Evolutionary conservation across 2,113 vertebrate genomes (phyloP), one percentile per base, ranked within the genome.

Genomic region (Hemiprocne comata): DNA sequence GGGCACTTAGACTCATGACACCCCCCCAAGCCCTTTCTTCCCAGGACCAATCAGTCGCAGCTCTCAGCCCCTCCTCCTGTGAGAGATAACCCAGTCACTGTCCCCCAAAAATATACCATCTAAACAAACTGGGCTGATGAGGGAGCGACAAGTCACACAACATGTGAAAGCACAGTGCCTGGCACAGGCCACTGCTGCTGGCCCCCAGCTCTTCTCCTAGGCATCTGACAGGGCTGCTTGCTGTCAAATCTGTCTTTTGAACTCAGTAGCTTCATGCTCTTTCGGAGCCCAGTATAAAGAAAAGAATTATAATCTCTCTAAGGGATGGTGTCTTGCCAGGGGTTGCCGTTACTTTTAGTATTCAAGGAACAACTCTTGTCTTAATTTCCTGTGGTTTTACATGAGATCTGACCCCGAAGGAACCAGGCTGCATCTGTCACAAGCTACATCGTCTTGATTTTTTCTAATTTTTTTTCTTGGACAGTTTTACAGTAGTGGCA

Each of bases 351-450:
- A 74, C 17, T 77, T 88, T 72, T 25, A 60, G 42, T 73, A 51
- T n/a, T 90, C 90, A 94, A 85, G 40, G 76, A 95, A 94, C 65
- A 92, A 80, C 24, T 76, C 26, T 48, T 79, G 64, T 82, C 75
- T 83, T 85, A 77, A 91, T 95, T 96, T 95, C 76, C 83, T 84
- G 72, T 90, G 90, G 79, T 91, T 95, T 95, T 65, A 81, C 75
- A 91, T 23, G 75, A 95, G 87, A 79, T 65, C 58, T 69, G 70
- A 38, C 60, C 66, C 46, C 1, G 10, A 87, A 94, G 66, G 71
- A 92, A 93, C 48, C 36, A 75, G 51, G 48, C 57, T 46, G 55
- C n/a, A 54, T 86, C 51, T 88, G 70, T 81, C 80, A 92, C 40
- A 74, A 57, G n/a, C 29, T 83, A 69, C 76, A 85, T 72, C 79